Conservation (phyloP, 1,140 invertebrate species). For the Drosophila littoralis region DNA sequence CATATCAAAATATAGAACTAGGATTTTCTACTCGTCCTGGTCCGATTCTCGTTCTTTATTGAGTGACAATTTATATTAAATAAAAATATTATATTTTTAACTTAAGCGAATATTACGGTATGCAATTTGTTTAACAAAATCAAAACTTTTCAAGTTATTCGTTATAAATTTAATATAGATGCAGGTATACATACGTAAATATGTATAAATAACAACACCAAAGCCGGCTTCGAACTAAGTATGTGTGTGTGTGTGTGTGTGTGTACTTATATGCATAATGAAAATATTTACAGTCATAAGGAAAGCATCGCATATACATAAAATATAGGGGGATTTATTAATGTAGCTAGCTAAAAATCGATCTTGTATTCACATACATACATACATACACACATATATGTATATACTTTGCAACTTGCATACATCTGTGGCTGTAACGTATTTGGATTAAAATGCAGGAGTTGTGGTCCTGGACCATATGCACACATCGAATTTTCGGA, state of each 20-base stretch:
- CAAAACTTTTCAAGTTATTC: slow-evolving; percentile 54
- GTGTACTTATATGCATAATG: slow-evolving; percentile 26
- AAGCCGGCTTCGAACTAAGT: slow-evolving; percentile 52
- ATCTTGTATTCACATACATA: slow-evolving; percentile 21
- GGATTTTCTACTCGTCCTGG: slow-evolving; percentile 14
- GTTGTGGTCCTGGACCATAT: slow-evolving; percentile 56
- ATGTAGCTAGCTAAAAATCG: slow-evolving; percentile 38
- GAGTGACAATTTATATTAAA: slow-evolving; percentile 49
- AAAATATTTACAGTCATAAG: slow-evolving; percentile 48
- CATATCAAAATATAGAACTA: background rate
- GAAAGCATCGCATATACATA: slow-evolving; percentile 25
- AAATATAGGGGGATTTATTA: slow-evolving; percentile 20
- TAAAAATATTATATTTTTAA: slow-evolving; percentile 43
- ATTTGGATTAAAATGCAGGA: slow-evolving; percentile 19
- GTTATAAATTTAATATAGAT: slow-evolving; percentile 41
- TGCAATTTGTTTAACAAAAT: slow-evolving; percentile 57
- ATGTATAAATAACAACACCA: slow-evolving; percentile 70
- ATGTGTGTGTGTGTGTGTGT: slow-evolving; percentile 8
- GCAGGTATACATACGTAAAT: slow-evolving; percentile 33
- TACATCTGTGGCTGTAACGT: background rate
- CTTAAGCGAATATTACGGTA: slow-evolving; percentile 38
- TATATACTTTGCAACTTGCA: slow-evolving; percentile 15
- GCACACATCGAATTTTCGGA: slow-evolving; percentile 44
- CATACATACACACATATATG: background rate
- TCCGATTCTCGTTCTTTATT: slow-evolving; percentile 57